Conservation (phyloP, 2,888 invertebrate genomes). For the Odontomyia ornata region DNA sequence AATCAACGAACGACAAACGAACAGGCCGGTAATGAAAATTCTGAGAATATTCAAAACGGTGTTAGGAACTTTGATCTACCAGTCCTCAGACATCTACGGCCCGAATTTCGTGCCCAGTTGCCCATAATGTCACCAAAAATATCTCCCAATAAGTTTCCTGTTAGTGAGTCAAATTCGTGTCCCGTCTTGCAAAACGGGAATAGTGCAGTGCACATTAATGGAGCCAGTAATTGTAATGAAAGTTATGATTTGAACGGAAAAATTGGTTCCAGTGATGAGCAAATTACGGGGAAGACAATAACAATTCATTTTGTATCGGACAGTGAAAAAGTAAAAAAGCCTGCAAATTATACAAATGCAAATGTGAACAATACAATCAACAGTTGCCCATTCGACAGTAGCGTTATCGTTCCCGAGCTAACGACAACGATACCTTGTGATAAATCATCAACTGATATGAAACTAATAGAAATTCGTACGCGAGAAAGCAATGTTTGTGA, state of each 20-base stretch:
- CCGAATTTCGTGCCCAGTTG: slow-evolving; percentile 86
- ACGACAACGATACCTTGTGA: not conserved
- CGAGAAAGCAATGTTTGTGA: slow-evolving; percentile 38
- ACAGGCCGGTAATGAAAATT: slow-evolving; percentile 21
- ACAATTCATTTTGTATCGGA: slow-evolving; percentile 2
- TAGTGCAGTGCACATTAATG: not conserved
- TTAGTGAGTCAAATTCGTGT: slow-evolving; percentile 39
- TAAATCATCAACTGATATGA: slow-evolving; percentile 26
- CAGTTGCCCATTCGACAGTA: not conserved
- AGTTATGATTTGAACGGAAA: not conserved
- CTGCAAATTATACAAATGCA: slow-evolving; percentile 6
- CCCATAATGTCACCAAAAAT: slow-evolving; percentile 70
- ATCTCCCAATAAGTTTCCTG: slow-evolving; percentile 39
- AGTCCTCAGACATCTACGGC: slow-evolving; percentile 82
- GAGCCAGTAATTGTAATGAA: not conserved
- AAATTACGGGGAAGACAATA: not conserved
- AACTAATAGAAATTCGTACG: slow-evolving; percentile 8
- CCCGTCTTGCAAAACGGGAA: slow-evolving; percentile 36
- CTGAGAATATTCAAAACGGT: slow-evolving; percentile 33
- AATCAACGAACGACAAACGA: not conserved
- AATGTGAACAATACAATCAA: slow-evolving; percentile 4
- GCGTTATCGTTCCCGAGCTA: not conserved
- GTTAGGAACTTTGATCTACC: slow-evolving; percentile 67
- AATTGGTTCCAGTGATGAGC: not conserved
- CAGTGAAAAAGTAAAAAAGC: not conserved